A percentile compares a stretch with the other conserved stretches of the same genome.
These are phyloP conservation scores for Hystrix cristata DNA, from an alignment of 2,113 vertebrate genomes.

Conservation along the genomic window DNA sequence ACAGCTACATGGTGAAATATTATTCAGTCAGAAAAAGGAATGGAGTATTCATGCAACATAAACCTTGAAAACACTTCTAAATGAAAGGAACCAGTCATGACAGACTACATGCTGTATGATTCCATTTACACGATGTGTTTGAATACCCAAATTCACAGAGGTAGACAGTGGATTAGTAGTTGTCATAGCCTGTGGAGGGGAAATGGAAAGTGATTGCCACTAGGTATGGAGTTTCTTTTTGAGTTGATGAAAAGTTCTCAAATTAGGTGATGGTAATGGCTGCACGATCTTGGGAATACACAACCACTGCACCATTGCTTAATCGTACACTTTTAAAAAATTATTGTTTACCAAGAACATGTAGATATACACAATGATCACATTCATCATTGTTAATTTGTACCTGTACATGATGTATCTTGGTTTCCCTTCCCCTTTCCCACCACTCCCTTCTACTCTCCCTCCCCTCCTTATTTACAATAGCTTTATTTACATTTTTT, in stretches of 20 bases:
- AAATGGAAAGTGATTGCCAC: background rate
- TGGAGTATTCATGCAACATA: background rate
- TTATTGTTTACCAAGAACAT: too few species aligned
- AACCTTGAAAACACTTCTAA: background rate
- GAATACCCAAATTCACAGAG: background rate
- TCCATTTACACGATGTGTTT: background rate
- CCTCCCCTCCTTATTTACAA: too few species aligned
- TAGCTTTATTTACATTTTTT: too few species aligned
- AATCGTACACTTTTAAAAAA: background rate
- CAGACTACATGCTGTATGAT: background rate
- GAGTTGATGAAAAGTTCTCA: background rate
- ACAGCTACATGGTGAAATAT: background rate
- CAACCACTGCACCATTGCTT: background rate
- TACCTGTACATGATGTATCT: too few species aligned
- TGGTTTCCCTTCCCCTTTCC: too few species aligned
- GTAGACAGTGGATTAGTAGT: background rate
- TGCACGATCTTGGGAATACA: background rate
- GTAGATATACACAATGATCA: too few species aligned
- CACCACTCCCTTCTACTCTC: too few species aligned
- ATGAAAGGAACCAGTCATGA: background rate
- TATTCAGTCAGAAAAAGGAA: background rate
- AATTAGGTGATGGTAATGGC: background rate
- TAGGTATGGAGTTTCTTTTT: background rate
- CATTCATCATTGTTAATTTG: too few species aligned
- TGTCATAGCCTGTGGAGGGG: background rate